These are phyloP conservation scores for Leptobrachium leishanense DNA, from an alignment of 2,113 vertebrate species.

Conservation along the genomic window DNA sequence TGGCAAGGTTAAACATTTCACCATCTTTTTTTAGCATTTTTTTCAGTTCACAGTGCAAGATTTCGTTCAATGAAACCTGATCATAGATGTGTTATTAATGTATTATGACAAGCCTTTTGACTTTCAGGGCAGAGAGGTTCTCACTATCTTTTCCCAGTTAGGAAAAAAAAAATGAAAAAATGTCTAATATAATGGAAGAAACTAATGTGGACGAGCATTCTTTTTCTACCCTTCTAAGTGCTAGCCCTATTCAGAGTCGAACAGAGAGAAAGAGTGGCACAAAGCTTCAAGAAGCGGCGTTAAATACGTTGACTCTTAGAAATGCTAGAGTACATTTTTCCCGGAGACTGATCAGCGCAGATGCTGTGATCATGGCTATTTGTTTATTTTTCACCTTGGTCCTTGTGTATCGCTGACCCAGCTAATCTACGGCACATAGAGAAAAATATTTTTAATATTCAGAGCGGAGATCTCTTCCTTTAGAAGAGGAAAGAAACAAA, in stretches of 20 bases:
- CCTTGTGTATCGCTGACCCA: conserved; percentile 65
- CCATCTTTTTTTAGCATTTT: not conserved
- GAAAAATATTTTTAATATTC: conserved; percentile 42
- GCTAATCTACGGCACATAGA: conserved; percentile 51
- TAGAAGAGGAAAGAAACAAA: not conserved
- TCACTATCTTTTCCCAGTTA: conserved; percentile 62
- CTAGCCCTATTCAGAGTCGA: conserved; percentile 58
- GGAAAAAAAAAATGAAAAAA: conserved; percentile 43
- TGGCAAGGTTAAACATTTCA: conserved; percentile 17
- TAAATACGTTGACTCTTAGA: conserved; percentile 58
- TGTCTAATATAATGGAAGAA: conserved; percentile 72
- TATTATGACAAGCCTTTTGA: conserved; percentile 71
- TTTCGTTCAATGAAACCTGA: conserved; percentile 60
- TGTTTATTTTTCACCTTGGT: conserved; percentile 72
- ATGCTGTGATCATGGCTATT: conserved; percentile 56
- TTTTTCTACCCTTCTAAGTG: conserved; percentile 66
- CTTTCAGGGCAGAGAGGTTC: conserved; percentile 64
- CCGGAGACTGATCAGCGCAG: conserved; percentile 56
- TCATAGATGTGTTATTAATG: conserved; percentile 70
- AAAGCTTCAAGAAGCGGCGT: conserved; percentile 70
- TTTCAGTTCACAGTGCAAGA: conserved; percentile 53
- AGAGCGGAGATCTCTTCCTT: conserved; percentile 21
- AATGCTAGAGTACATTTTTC: conserved; percentile 71
- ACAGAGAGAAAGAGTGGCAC: conserved; percentile 57
- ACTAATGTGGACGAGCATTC: conserved; percentile 62